These are phyloP conservation scores for Myotis myotis DNA, from an alignment of 2,797 vertebrate species.

Conservation along the genomic window DNA sequence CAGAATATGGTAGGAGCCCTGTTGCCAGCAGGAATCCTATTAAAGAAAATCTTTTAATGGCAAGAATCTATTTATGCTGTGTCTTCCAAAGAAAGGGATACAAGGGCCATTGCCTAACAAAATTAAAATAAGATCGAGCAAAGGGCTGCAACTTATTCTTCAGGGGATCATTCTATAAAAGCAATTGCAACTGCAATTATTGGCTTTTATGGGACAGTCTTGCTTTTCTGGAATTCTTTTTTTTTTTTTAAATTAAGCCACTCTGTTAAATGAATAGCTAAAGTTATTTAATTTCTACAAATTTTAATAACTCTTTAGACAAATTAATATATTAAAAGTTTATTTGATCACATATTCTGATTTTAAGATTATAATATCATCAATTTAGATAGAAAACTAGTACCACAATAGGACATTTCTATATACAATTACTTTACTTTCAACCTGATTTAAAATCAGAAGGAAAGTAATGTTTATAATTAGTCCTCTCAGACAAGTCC, in stretches of 20 bases:
- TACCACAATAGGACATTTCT: background rate
- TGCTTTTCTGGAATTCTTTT: background rate
- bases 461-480: background rate
- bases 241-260: constrained; percentile 17
- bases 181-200: background rate
- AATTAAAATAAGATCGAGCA: constrained; percentile 48
- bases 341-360: background rate
- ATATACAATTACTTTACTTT: background rate
- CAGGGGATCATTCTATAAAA: background rate
- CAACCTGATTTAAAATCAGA: background rate
- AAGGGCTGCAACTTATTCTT: background rate
- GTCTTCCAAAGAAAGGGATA: background rate
- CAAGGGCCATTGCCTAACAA: background rate
- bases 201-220: background rate
- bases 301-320: background rate
- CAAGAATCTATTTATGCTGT: constrained; percentile 2
- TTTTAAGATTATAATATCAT: constrained; percentile 11
- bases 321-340: background rate
- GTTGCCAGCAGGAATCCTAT: background rate
- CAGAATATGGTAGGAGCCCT: background rate
- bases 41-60: constrained; percentile 18
- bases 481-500: background rate
- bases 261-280: background rate
- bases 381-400: background rate
- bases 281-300: background rate